Evolutionary conservation across 2,797 vertebrate species (phyloP), one percentile per base, ranked within the genome.

Genomic region (Apogon hyalosoma): DNA sequence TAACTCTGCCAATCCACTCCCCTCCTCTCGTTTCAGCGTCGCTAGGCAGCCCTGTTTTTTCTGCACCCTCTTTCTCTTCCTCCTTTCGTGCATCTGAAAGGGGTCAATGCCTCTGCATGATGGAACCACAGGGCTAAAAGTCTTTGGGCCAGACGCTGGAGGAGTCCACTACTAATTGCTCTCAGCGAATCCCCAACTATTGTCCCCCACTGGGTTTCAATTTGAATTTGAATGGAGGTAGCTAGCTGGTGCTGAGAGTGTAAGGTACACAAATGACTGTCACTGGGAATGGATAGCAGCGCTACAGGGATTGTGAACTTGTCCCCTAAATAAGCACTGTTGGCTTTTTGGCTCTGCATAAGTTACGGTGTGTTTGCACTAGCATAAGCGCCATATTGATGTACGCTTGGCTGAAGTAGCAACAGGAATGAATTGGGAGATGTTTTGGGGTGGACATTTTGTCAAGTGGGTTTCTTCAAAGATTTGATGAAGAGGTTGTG

Each of bases 221-320:
- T 93, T 94, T 93, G 87, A 94, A 94, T 93, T 88, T 94, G 89
- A 94, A 92, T 91, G 71, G 87, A 74, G 78, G 76, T 63, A 78
- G 89, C 86, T 89, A 82, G 85, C 92, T 91, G 87, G 86, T 88
- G 80, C 83, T 88, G 79, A 88, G 92, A 93, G 89, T 93, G 91
- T 92, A 90, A 92, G 87, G 90, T 91, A 92, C 90, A 92, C 90
- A 93, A 92, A 91, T 92, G 83, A 91, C 88, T 90, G 88, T 93
- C 92, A 92, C 79, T 69, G 75, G 88, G 84, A 87, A 92, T 87
- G 86, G 90, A 91, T 87, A 59, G 87, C 81, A 76, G 79, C 28
- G 75, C 77, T 82, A 79, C 83, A 58, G 77, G 73, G 82, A 86
- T 84, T 86, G 83, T 88, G 64, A 84, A 83, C 83, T 80, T 83